Conservation (phyloP, 2,113 vertebrate species). For the Pomatorhinus ruficollis region DNA sequence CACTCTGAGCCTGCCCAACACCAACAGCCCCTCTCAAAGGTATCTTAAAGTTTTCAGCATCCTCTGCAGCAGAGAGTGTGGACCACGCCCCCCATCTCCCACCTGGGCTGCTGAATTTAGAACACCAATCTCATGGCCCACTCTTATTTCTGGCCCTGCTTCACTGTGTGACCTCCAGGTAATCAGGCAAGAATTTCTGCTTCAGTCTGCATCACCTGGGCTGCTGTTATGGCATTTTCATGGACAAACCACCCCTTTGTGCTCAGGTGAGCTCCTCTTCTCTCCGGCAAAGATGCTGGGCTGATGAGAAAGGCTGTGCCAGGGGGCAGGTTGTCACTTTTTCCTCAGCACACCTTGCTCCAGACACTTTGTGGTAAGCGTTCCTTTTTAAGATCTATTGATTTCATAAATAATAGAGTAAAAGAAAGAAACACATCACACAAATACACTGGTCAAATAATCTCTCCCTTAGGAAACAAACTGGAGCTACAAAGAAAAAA, state of each 20-base stretch:
- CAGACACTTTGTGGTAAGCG: not conserved
- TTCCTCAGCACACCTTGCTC: not conserved
- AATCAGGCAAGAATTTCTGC: not conserved
- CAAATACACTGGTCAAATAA: conserved; percentile 23
- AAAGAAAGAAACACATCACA: not conserved
- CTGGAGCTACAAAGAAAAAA: not conserved
- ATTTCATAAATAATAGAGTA: conserved; percentile 48
- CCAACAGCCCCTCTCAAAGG: not conserved
- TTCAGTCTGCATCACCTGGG: not conserved
- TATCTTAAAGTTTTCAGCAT: not conserved
- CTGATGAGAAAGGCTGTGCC: not conserved
- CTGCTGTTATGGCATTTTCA: not conserved
- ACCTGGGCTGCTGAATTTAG: not conserved
- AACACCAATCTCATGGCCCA: not conserved
- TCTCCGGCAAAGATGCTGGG: rapidly evolving
- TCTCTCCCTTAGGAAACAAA: conserved; percentile 3
- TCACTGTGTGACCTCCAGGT: not conserved
- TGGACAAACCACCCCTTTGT: not conserved
- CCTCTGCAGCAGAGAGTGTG: rapidly evolving
- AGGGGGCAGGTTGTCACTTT: not conserved
- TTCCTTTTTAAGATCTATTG: conserved; percentile 35
- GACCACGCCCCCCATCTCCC: not conserved
- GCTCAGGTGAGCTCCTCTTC: not conserved
- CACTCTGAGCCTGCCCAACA: not conserved
- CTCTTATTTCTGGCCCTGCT: not conserved